A percentile compares a stretch with the other conserved stretches of the same genome.
These are phyloP conservation scores for Sphaerodactylus townsendi DNA, from an alignment of 2,113 vertebrate genomes.

Conservation along the genomic window DNA sequence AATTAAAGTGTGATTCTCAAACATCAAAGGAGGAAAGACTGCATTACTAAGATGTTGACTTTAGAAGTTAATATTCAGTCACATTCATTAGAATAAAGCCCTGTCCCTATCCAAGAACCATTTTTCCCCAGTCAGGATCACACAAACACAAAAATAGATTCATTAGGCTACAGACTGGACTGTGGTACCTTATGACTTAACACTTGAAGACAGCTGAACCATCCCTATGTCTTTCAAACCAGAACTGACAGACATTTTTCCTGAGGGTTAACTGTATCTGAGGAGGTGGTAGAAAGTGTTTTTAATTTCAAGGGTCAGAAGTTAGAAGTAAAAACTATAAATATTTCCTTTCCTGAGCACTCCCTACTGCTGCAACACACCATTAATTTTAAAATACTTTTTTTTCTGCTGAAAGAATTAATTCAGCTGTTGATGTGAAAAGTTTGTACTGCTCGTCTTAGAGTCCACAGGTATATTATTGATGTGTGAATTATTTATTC, in stretches of 20 bases:
- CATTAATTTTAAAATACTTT: slow-evolving; percentile 58
- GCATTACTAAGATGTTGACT: neutral
- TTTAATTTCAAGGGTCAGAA: slow-evolving; percentile 77
- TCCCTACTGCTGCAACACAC: slow-evolving; percentile 46
- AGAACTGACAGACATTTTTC: slow-evolving; percentile 64
- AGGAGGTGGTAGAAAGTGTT: slow-evolving; percentile 52
- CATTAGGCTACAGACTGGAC: neutral
- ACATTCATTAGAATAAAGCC: neutral
- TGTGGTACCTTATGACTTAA: neutral
- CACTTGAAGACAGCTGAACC: slow-evolving; percentile 38
- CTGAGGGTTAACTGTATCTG: slow-evolving; percentile 61
- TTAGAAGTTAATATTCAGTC: neutral
- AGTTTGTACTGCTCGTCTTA: neutral
- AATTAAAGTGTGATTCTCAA: neutral
- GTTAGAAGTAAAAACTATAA: slow-evolving; percentile 64
- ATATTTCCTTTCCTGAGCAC: slow-evolving; percentile 61
- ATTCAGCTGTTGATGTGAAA: slow-evolving; percentile 34
- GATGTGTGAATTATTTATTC: neutral
- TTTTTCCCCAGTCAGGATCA: neutral
- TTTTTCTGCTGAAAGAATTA: slow-evolving; percentile 51
- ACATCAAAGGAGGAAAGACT: neutral
- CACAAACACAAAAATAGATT: neutral
- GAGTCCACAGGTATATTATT: neutral
- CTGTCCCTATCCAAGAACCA: neutral
- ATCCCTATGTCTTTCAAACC: slow-evolving; percentile 47